Evolutionary conservation across 23 tunicate genomes (phyloP).

Genomic region (Botrylloides violaceus): DNA sequence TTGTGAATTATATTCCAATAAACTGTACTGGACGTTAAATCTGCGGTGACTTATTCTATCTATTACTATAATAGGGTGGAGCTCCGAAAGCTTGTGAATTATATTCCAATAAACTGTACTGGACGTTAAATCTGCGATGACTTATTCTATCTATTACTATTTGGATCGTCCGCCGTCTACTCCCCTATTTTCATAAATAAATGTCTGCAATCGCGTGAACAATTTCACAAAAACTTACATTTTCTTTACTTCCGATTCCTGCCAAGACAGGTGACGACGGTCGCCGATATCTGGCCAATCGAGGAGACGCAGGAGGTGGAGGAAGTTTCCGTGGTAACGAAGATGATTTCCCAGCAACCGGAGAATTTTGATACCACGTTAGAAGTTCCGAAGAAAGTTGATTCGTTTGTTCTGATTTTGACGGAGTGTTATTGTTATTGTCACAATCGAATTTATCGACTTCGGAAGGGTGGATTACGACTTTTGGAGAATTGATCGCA

Average conservation of each 20-base stretch:
- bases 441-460: neutral
- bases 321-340: slow-evolving; percentile 15
- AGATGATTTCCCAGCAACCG: slow-evolving; percentile 15
- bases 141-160: too few relatives aligned
- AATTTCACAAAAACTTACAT: neutral
- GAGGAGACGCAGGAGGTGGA: slow-evolving; percentile 25
- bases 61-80: too few relatives aligned
- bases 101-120: too few relatives aligned
- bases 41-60: too few relatives aligned
- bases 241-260: neutral
- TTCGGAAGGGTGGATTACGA: slow-evolving; percentile 14
- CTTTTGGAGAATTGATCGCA: slow-evolving; percentile 9
- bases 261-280: slow-evolving; percentile 12
- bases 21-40: too few relatives aligned
- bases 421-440: slow-evolving; percentile 8
- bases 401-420: neutral
- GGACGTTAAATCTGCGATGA: too few relatives aligned
- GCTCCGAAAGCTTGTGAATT: too few relatives aligned
- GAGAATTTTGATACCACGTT: slow-evolving; percentile 3
- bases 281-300: slow-evolving; percentile 1
- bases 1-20: too few relatives aligned
- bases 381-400: neutral
- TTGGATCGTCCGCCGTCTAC: too few relatives aligned
- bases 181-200: too few relatives aligned
- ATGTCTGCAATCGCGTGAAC: too few relatives aligned